These are phyloP conservation scores for Cyphomyrmex costatus DNA, from an alignment of 1,140 invertebrate genomes.

Conservation along the genomic window DNA sequence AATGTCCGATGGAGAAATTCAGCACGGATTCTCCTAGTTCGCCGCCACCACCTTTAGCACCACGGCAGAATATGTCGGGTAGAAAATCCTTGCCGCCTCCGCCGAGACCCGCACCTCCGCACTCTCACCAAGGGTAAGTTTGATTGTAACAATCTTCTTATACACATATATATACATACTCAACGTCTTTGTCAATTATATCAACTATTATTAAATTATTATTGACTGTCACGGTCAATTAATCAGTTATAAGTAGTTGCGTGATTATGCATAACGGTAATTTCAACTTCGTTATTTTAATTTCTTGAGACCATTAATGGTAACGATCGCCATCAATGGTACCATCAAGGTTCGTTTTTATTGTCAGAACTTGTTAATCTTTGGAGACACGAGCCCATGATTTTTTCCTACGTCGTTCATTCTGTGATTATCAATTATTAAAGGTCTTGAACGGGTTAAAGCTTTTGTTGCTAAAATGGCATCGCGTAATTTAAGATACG, in stretches of 20 bases:
- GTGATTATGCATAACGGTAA: slow-evolving; percentile 20
- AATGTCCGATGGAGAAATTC: slow-evolving; percentile 75
- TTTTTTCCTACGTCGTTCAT: slow-evolving; percentile 13
- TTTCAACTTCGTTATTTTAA: slow-evolving; percentile 32
- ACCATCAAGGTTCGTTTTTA: neutral
- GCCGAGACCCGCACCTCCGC: slow-evolving; percentile 84
- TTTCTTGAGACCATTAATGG: neutral
- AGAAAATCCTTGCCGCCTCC: slow-evolving; percentile 84
- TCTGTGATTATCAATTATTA: slow-evolving; percentile 63
- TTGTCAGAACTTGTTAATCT: slow-evolving; percentile 2
- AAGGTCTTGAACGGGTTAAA: slow-evolving; percentile 47
- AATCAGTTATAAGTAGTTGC: neutral
- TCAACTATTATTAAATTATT: neutral
- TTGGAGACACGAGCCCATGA: slow-evolving; percentile 5
- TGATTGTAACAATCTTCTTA: neutral
- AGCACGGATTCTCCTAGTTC: slow-evolving; percentile 72
- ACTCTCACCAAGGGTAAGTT: slow-evolving; percentile 80
- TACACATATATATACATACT: too few species aligned
- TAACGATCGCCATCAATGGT: slow-evolving; percentile 19
- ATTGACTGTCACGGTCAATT: neutral
- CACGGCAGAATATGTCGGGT: slow-evolving; percentile 80
- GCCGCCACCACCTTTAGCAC: slow-evolving; percentile 83
- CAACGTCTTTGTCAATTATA: neutral
- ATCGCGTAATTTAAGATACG: slow-evolving; percentile 51
- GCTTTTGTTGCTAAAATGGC: slow-evolving; percentile 45